Evolutionary conservation across 2,888 invertebrate species (phyloP).

Genomic region (Tyria jacobaeae): DNA sequence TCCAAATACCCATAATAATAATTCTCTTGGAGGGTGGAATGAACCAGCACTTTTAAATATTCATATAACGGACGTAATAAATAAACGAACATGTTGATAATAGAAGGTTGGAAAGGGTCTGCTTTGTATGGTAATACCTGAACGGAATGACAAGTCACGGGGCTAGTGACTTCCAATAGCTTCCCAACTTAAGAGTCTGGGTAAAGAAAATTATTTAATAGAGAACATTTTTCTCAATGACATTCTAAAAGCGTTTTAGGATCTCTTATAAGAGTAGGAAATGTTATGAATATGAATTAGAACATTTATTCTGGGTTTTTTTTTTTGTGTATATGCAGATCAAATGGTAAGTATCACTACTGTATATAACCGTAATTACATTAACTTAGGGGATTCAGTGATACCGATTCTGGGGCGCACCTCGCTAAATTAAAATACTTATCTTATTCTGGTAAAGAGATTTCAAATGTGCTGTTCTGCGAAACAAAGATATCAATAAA

Average conservation of each 20-base stretch:
- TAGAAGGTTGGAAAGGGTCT: slow-evolving; percentile 50
- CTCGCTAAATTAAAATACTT: too few species aligned
- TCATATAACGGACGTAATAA: slow-evolving; percentile 23
- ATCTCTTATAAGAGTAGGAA: slow-evolving; percentile 7
- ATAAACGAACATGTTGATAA: slow-evolving; percentile 55
- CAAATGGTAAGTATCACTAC: too few species aligned
- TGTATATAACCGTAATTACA: too few species aligned
- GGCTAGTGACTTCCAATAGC: slow-evolving; percentile 15
- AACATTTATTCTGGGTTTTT: background rate
- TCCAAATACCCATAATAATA: background rate
- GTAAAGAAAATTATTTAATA: slow-evolving; percentile 5
- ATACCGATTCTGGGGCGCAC: too few species aligned
- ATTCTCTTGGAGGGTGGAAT: background rate
- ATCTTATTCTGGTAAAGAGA: too few species aligned
- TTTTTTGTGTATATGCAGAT: too few species aligned
- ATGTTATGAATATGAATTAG: slow-evolving; percentile 9
- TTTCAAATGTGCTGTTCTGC: too few species aligned
- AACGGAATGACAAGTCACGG: slow-evolving; percentile 42
- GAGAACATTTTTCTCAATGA: background rate
- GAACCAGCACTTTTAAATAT: slow-evolving; percentile 1
- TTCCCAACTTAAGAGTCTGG: background rate
- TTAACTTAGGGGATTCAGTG: too few species aligned
- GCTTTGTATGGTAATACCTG: slow-evolving; percentile 48
- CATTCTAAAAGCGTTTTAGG: slow-evolving; percentile 5
- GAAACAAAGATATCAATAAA: too few species aligned